phyloP scores from a whole-genome alignment of 1,140 invertebrate genomes.

The Cydia strobilella region DNA sequence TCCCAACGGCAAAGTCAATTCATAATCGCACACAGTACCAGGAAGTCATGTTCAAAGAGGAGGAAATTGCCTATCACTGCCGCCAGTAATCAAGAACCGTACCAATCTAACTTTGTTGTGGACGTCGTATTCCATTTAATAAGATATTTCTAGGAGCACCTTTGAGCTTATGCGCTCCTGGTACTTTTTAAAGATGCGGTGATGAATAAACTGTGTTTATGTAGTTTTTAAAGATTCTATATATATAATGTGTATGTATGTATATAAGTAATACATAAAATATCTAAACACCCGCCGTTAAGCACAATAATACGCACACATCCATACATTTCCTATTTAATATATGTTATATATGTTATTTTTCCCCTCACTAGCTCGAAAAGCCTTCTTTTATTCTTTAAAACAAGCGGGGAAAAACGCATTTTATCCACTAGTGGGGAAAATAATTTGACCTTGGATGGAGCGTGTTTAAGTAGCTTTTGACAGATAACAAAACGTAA shows the following conservation, averaged over 20 bases:
- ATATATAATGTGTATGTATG: constrained; percentile 44
- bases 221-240: neutral
- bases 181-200: constrained; percentile 17
- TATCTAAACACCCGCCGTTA: constrained; percentile 50
- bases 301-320: constrained; percentile 45
- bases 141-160: constrained; percentile 50
- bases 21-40: constrained; percentile 50
- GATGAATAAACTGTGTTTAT: neutral
- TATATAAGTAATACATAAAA: constrained; percentile 50
- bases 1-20: constrained; percentile 45
- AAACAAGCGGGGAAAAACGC: too few species aligned
- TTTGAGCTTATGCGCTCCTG: constrained; percentile 7
- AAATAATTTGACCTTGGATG: too few species aligned
- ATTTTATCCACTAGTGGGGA: too few species aligned
- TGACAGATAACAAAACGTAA: too few species aligned
- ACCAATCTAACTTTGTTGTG: constrained; percentile 63
- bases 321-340: constrained; percentile 48
- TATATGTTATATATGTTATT: constrained; percentile 44
- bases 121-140: constrained; percentile 51
- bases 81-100: constrained; percentile 58
- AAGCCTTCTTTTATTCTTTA: too few species aligned
- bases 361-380: too few species aligned
- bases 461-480: too few species aligned
- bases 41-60: constrained; percentile 60
- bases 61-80: constrained; percentile 71